Percentiles rank a stretch among this genome's conserved stretches.
phyloP scores from a whole-genome alignment of 2,797 vertebrate genomes.

The Phataginus tetradactyla region DNA sequence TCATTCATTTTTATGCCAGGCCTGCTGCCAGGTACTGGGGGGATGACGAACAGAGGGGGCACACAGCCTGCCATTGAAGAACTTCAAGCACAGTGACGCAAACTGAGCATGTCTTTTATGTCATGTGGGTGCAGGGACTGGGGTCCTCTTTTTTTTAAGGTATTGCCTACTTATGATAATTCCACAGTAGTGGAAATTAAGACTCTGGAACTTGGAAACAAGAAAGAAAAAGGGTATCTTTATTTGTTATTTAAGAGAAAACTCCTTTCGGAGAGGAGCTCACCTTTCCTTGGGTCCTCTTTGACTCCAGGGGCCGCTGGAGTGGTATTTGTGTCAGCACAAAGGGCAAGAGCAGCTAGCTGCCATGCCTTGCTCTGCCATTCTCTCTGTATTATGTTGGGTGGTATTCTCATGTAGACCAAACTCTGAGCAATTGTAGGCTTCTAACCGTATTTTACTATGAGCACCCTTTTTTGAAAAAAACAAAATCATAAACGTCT shows the following conservation, averaged over 20 bases:
- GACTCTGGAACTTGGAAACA: not conserved
- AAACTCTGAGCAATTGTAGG: not conserved
- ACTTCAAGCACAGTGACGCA: not conserved
- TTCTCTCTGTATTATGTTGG: not conserved
- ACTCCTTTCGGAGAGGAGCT: not conserved
- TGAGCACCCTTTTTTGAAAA: not conserved
- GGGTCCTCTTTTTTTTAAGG: not conserved
- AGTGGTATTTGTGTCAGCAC: not conserved
- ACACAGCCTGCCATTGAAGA: not conserved
- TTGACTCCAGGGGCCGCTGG: not conserved
- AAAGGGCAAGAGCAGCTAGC: not conserved
- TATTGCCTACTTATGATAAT: not conserved
- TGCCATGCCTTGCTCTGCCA: not conserved
- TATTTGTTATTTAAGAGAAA: conserved; percentile 24
- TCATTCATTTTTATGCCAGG: not conserved
- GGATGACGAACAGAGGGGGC: not conserved
- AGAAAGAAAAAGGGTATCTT: not conserved
- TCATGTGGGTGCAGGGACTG: not conserved
- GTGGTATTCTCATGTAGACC: not conserved
- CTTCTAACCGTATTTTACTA: not conserved
- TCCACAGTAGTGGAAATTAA: not conserved
- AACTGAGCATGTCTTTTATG: not conserved
- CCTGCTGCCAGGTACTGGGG: not conserved
- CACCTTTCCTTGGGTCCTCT: not conserved
- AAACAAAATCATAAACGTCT: conserved; percentile 10